These are phyloP conservation scores for Chymomyza fuscimana DNA, from an alignment of 2,888 invertebrate genomes.

Conservation along the genomic window DNA sequence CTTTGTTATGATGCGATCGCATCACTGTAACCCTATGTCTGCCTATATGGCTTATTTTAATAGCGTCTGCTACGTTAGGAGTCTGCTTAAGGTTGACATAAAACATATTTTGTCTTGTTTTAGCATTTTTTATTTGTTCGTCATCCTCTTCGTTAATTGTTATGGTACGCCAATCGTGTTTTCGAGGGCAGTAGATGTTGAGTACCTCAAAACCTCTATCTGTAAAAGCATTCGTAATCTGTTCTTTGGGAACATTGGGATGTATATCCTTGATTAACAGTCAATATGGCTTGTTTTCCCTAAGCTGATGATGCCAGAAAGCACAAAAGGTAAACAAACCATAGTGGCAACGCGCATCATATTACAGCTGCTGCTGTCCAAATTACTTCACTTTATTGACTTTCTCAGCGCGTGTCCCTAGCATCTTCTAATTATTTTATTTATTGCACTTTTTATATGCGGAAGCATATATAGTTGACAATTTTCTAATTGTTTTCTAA, in stretches of 20 bases:
- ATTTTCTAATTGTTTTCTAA: no score
- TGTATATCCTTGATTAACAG: background rate
- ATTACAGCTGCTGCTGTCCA: no score
- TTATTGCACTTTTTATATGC: no score
- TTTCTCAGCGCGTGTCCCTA: no score
- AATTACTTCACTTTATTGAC: no score
- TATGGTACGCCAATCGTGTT: slow-evolving; percentile 2
- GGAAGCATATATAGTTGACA: no score
- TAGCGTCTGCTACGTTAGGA: background rate
- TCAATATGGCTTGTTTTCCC: background rate
- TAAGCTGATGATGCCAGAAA: slow-evolving; percentile 7
- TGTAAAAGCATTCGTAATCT: background rate
- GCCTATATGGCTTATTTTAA: no score
- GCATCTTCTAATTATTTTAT: no score
- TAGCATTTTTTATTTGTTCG: background rate
- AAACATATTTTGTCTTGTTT: background rate
- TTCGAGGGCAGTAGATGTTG: slow-evolving; percentile 11
- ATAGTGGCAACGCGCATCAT: no score
- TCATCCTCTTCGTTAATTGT: background rate
- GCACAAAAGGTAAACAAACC: no score
- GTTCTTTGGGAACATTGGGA: slow-evolving; percentile 3
- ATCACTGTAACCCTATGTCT: no score
- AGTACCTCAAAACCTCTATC: slow-evolving; percentile 8
- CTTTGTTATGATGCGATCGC: background rate
- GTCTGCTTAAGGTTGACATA: background rate